A percentile compares a stretch with the other conserved stretches of the same genome.
These are phyloP conservation scores for Tribolium freemani DNA, from an alignment of 2,888 invertebrate species.

Conservation along the genomic window DNA sequence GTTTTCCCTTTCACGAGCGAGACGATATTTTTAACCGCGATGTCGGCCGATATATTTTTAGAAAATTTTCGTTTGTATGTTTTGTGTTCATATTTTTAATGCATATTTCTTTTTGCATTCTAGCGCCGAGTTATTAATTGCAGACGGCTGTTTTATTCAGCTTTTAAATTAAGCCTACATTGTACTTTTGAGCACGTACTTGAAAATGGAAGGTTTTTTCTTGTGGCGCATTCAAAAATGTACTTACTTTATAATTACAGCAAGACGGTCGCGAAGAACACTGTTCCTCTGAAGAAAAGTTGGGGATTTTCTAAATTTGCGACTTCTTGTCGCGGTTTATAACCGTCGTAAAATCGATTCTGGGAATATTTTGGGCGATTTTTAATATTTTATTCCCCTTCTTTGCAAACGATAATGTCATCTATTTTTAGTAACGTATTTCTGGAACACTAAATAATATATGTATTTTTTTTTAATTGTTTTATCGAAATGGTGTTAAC, in stretches of 20 bases:
- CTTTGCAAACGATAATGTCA: not conserved
- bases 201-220: slow-evolving; percentile 23
- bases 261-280: not conserved
- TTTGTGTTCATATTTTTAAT: slow-evolving; percentile 34
- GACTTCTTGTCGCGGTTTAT: not conserved
- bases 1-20: slow-evolving; percentile 52
- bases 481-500: too few species aligned
- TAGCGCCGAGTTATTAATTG: slow-evolving; percentile 54
- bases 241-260: slow-evolving; percentile 25
- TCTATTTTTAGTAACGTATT: not conserved
- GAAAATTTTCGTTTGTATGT: slow-evolving; percentile 19
- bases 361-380: too few species aligned
- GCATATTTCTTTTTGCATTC: slow-evolving; percentile 48
- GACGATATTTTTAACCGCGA: slow-evolving; percentile 47
- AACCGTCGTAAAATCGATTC: too few species aligned
- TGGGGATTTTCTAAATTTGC: not conserved
- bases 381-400: too few species aligned
- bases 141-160: slow-evolving; percentile 50
- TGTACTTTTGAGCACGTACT: slow-evolving; percentile 45
- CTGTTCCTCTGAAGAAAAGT: not conserved
- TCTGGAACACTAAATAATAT: not conserved
- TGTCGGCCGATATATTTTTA: slow-evolving; percentile 45
- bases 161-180: slow-evolving; percentile 44
- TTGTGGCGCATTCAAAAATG: slow-evolving; percentile 14
- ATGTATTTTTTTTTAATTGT: too few species aligned